Base-by-base conservation (phyloP, 2,888 invertebrate species). In the Phasia obesa region DNA sequence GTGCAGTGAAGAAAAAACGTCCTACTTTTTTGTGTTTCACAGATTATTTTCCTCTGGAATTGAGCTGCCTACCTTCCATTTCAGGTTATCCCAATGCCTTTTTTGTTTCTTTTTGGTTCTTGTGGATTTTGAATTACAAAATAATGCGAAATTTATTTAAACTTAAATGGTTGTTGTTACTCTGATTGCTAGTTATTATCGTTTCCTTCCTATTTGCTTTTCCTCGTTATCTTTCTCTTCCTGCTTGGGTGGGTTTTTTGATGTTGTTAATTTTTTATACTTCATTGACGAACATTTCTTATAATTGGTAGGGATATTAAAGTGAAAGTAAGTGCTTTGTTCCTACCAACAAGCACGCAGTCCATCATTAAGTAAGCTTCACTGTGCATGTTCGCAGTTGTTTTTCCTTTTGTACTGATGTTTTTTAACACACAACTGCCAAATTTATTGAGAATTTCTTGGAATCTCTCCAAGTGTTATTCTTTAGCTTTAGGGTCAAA, bases 281-380 rank as follows among this genome's bases (percentile, higher is more conserved):
- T 70, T 71, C 38, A 57, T 49, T 57, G 49, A 9, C n/a, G 47
- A 59, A 53, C 13, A 60, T 78, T 74, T 51, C 69, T 21, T 57
- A 44, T 82, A 69, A 73, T 74, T 77, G 73, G 31, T 62, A 57
- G 77, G 73, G 38, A 59, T 64, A 74, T 69, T 69, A 74, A 78
- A 77, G 81, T 77, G 73, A 81, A 77, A 77, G 67, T 73, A 73
- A 74, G 47, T 62, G 47, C 62, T 64, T 75, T 74, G n/a, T n/a
- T 49, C 51, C 15, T 42, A 17, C 13, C 38, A 23, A 15, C n/a
- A 11, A 44, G 5, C 6, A 64, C 21, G 25, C 47, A 57, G 15
- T 1, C 57, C 44, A 51, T 74, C 62, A 73, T 73, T 73, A 51
- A 73, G 53, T 60, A 2, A 35, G 35, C 53, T 53, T 62, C 35